A percentile compares a stretch with the other conserved stretches of the same genome.
These are phyloP conservation scores for Phalloptychus januarius DNA, from an alignment of 2,797 vertebrate genomes.

Conservation along the genomic window DNA sequence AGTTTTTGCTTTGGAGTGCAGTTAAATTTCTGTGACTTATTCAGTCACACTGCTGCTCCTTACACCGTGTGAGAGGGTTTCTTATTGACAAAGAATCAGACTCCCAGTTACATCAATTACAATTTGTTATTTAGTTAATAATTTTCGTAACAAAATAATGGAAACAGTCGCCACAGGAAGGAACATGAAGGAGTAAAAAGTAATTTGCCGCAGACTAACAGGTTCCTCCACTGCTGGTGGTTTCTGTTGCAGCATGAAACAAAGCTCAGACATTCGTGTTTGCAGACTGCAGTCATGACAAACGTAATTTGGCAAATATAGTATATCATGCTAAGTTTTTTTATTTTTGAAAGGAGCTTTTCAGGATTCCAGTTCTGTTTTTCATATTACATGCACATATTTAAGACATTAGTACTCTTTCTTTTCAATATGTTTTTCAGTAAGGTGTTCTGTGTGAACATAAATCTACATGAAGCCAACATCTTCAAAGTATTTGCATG, in stretches of 20 bases:
- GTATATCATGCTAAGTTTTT: not conserved
- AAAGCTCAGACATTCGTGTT: not conserved
- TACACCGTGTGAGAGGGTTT: conserved; percentile 53
- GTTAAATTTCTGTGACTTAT: conserved; percentile 53
- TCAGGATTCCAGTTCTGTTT: not conserved
- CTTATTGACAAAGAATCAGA: conserved; percentile 68
- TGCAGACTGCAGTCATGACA: not conserved
- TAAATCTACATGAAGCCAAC: no score
- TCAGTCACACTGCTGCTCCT: conserved; percentile 45
- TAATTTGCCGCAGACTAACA: conserved; percentile 20
- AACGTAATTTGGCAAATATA: not conserved
- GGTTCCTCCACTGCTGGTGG: conserved; percentile 14
- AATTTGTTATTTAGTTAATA: conserved; percentile 53
- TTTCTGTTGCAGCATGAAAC: not conserved
- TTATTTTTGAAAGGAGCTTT: not conserved
- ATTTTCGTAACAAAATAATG: conserved; percentile 42
- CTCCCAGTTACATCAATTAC: conserved; percentile 59
- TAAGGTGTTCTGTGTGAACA: no score
- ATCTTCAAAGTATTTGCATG: no score
- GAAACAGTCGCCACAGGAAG: conserved; percentile 30
- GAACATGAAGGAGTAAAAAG: conserved; percentile 36
- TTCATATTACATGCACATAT: not conserved
- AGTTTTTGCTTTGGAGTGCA: conserved; percentile 38
- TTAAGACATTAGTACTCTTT: not conserved
- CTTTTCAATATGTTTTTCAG: no score